Conservation (phyloP, 2,797 vertebrate species). For the Salmo trutta region DNA sequence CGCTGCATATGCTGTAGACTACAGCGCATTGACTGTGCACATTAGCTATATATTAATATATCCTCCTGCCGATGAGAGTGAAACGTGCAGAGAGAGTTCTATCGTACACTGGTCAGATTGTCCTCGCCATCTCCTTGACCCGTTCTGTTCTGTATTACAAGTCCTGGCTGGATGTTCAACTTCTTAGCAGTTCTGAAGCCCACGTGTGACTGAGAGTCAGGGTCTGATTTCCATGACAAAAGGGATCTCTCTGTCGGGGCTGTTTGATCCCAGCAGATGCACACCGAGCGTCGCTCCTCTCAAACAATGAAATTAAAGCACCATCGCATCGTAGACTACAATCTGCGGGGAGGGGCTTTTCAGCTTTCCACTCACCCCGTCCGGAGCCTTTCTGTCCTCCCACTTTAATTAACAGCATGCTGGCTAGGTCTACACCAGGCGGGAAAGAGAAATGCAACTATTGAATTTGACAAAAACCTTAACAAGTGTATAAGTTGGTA, state of each 20-base stretch:
- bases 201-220: slow-evolving; percentile 59
- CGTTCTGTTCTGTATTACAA: slow-evolving; percentile 13
- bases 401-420: slow-evolving; percentile 2
- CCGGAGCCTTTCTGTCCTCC: slow-evolving; percentile 34
- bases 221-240: slow-evolving; percentile 72
- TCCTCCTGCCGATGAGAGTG: not conserved
- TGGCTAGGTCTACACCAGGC: not conserved
- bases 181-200: slow-evolving; percentile 55
- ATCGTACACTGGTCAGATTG: slow-evolving; percentile 49
- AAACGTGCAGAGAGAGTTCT: slow-evolving; percentile 3
- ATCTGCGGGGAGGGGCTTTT: slow-evolving; percentile 69
- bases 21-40: not conserved
- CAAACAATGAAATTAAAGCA: slow-evolving; percentile 73
- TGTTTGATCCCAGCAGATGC: slow-evolving; percentile 62
- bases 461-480: not conserved
- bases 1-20: not conserved
- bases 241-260: slow-evolving; percentile 50
- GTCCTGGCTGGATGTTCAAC: slow-evolving; percentile 58
- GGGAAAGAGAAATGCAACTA: not conserved
- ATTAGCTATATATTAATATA: not conserved
- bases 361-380: slow-evolving; percentile 43
- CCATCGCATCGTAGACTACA: slow-evolving; percentile 42
- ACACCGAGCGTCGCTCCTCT: slow-evolving; percentile 64
- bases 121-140: slow-evolving; percentile 27
- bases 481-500: not conserved